Base-by-base conservation (phyloP, 2,113 vertebrate genomes). In the Pampusana beccarii region DNA sequence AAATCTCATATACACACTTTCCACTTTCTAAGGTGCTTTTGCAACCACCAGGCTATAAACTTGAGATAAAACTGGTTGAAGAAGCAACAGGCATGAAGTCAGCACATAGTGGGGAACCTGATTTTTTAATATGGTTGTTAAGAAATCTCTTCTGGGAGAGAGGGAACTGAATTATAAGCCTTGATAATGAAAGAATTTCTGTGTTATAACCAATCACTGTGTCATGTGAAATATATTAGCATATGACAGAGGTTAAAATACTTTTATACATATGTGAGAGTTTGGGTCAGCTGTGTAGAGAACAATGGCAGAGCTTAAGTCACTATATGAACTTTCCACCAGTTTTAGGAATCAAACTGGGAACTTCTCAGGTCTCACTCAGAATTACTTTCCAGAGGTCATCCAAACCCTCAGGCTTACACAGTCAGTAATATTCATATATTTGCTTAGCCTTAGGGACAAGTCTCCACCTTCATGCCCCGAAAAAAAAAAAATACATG, bases 251-350 rank as follows among this genome's bases (percentile, higher is more conserved):
- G 7, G 25, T 61, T 81, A 61, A 86, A 92, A 61, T 33, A 6
- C 7, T 83, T 86, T 42, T 67, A 5, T n/a, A 34, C 8, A 2
- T 29, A 8, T 11, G 19, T 73, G 21, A 11, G 29, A 56, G 15
- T 57, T 79, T 90, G 53, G 5, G 20, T 64, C 57, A 42, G 15
- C 61, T 42, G 20, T 13, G 16, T 5, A 58, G 23, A 50, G 16
- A 75, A 24, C 6, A 56, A 28, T 46, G 12, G 38, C 18, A 73
- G 25, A 61, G 5, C 12, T 20, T n/a, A 33, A 23, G 4, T 10
- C 34, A 58, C 5, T 48, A 14, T 31, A 10, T 3, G 1, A 16
- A 13, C 25, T 77, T 58, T 10, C 5, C 4, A 10, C 4, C 5
- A 62, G 5, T 14, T 91, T 42, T 51, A 46, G 31, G 28, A 83